A percentile compares a stretch with the other conserved stretches of the same genome.
Evolutionary conservation across 2,113 vertebrate species (phyloP).

Genomic region (Urocolius indicus): DNA sequence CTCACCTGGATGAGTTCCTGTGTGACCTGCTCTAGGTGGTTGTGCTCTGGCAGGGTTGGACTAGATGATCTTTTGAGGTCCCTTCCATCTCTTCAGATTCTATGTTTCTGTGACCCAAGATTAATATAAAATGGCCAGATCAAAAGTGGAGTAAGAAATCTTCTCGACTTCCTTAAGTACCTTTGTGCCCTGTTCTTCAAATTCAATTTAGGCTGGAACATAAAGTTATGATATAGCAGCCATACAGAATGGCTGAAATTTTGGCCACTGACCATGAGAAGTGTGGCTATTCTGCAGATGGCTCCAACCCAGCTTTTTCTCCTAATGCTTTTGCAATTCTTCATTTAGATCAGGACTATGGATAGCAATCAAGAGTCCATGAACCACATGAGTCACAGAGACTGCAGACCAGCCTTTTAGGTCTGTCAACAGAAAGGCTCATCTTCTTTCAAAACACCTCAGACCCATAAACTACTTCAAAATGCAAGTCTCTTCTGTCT

Average conservation of each 20-base stretch:
- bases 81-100: too few species aligned
- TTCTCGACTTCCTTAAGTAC: not conserved
- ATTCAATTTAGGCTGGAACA: not conserved
- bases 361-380: accelerated
- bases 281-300: not conserved
- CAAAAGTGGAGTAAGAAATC: not conserved
- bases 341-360: not conserved
- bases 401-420: not conserved
- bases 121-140: not conserved
- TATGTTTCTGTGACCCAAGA: not conserved
- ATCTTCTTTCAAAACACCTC: not conserved
- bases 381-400: not conserved
- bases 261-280: not conserved
- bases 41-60: too few species aligned
- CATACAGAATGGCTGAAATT: not conserved
- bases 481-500: not conserved
- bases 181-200: not conserved
- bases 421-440: not conserved
- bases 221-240: not conserved
- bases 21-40: too few species aligned
- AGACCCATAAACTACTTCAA: not conserved
- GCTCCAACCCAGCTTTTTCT: not conserved
- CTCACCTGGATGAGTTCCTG: too few species aligned
- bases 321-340: not conserved
- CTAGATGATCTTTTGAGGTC: too few species aligned